These are phyloP conservation scores for Athripsodes cinereus DNA, from an alignment of 2,888 invertebrate genomes.

Conservation along the genomic window DNA sequence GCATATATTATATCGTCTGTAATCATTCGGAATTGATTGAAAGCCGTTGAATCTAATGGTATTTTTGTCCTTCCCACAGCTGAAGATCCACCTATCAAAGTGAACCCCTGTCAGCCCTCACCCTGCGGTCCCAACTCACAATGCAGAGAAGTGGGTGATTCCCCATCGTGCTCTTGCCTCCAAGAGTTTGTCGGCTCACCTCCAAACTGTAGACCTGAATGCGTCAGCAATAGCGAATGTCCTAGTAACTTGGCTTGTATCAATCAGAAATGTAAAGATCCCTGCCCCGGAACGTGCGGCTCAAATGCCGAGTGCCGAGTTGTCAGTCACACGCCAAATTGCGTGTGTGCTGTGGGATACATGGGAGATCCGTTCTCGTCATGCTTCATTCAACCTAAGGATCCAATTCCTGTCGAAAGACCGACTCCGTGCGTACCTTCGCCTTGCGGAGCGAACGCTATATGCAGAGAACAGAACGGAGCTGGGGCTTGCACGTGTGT, in stretches of 20 bases:
- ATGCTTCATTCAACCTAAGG: constrained; percentile 46
- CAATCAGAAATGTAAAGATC: constrained; percentile 61
- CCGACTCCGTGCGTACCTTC: constrained; percentile 55
- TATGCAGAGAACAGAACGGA: constrained; percentile 53
- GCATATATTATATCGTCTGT: too few relatives aligned
- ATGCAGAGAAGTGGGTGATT: constrained; percentile 65
- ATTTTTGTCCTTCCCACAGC: constrained; percentile 37
- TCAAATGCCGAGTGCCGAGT: constrained; percentile 61
- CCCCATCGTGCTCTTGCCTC: constrained; percentile 66
- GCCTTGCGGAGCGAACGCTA: constrained; percentile 59
- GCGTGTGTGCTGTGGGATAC: constrained; percentile 55
- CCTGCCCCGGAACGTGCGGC: constrained; percentile 65
- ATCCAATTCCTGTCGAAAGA: constrained; percentile 39
- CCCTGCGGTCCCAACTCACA: constrained; percentile 66
- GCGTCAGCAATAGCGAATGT: constrained; percentile 60
- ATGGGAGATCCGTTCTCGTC: constrained; percentile 65
- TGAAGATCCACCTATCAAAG: constrained; percentile 31
- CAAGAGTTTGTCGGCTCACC: constrained; percentile 71
- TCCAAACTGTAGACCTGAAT: constrained; percentile 65
- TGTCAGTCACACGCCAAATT: constrained; percentile 59
- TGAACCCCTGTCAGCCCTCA: constrained; percentile 55
- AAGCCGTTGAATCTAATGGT: too few relatives aligned
- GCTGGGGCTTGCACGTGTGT: constrained; percentile 65
- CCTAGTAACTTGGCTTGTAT: constrained; percentile 56
- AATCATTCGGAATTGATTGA: too few relatives aligned